Percentiles rank a stretch among this genome's conserved stretches.
Evolutionary conservation across 2,797 vertebrate genomes (phyloP).

Genomic region (Atherinosoma microstoma): DNA sequence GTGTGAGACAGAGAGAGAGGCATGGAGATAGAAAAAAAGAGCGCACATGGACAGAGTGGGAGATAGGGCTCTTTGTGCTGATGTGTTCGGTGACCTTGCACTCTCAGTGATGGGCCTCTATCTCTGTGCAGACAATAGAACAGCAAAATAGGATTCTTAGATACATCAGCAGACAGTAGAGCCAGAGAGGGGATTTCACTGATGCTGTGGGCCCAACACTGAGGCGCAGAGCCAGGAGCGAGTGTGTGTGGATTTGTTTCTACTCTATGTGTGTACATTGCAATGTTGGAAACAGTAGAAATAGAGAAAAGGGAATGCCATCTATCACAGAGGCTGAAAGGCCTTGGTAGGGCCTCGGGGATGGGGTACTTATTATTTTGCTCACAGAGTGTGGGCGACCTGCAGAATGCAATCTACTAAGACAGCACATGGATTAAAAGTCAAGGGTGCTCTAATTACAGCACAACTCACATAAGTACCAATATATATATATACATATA

Average conservation of each 20-base stretch:
- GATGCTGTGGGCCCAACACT: conserved; percentile 52
- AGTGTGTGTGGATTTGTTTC: conserved; percentile 19
- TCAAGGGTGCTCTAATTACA: conserved; percentile 32
- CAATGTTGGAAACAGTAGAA: conserved; percentile 54
- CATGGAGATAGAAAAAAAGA: conserved; percentile 41
- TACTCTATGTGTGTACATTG: conserved; percentile 23
- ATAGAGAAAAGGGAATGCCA: conserved; percentile 65
- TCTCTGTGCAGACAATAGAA: conserved; percentile 73
- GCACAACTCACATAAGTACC: conserved; percentile 38
- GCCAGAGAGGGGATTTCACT: conserved; percentile 61
- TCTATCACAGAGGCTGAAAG: conserved; percentile 69
- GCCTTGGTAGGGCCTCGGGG: conserved; percentile 58
- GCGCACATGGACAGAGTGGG: conserved; percentile 49
- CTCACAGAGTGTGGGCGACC: conserved; percentile 63
- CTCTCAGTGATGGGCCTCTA: conserved; percentile 75
- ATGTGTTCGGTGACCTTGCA: conserved; percentile 78
- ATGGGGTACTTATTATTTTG: conserved; percentile 65
- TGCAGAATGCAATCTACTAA: conserved; percentile 38
- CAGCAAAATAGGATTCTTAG: conserved; percentile 77
- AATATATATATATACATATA: too few relatives aligned
- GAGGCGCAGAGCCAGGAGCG: conserved; percentile 29
- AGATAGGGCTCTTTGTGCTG: conserved; percentile 75
- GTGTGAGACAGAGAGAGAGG: conserved; percentile 20
- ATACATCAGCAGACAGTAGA: conserved; percentile 72
- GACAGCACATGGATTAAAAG: conserved; percentile 44